Evolutionary conservation across 1,140 invertebrate genomes (phyloP), one percentile per base, ranked within the genome.

Genomic region (Drosophila eugracilis): DNA sequence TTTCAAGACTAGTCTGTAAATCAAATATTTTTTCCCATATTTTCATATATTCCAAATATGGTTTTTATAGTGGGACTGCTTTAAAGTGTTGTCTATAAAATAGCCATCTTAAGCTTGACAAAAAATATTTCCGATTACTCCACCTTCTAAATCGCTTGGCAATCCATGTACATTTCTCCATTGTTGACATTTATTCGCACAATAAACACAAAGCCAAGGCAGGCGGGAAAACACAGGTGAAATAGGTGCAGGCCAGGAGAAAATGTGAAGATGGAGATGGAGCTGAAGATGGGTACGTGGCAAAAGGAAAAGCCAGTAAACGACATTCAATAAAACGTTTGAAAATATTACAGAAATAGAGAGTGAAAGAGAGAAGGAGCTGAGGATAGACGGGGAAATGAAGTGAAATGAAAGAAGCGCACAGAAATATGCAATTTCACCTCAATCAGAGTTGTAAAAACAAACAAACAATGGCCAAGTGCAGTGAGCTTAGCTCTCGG

Each of bases 381-480:
- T 53, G 41, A n/a, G n/a, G n/a, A n/a, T 26, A 22, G 39, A 69
- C 32, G 32, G 39, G 21, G 59, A 52, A 84, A 72, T 73, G 67
- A 77, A 84, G 77, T 78, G 78, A 71, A 85, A 86, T 71, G 63
- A 78, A 81, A 66, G 83, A 88, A 86, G 83, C 63, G 63, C 69
- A 86, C 74, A 88, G 83, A 86, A 86, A 86, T 86, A 86, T 86
- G 83, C 83, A 86, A 86, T 86, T 86, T 83, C 83, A 86, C 74
- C 83, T 86, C 83, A 86, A 86, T 86, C 83, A 86, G 78, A 83
- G 83, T 59, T 88, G 81, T 88, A 86, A 86, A 86, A 88, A 86
- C 81, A 84, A 86, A 88, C 81, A 86, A 86, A 85, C 81, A 86
- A 85, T 80, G 73, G 72, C 41, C 41, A 65, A 79, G 67, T 52